Base-by-base conservation (phyloP, 2,113 vertebrate genomes). In the Gavia stellata region DNA sequence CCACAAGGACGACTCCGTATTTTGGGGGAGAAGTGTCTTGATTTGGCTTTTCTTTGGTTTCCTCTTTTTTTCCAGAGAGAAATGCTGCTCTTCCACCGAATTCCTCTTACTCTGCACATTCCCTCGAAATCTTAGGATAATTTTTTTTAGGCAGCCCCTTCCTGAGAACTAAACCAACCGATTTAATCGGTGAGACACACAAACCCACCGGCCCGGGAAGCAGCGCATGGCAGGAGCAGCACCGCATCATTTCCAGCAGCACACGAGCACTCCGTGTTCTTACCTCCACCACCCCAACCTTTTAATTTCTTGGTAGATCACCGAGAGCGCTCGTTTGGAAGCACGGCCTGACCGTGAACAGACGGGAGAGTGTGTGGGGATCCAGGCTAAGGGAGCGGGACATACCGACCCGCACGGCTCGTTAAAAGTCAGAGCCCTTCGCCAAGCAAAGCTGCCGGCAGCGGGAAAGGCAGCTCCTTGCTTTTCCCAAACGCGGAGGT, bases 311-410 rank as follows among this genome's bases (percentile, higher is more conserved):
- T 9, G 18, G 31, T 17, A 17, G 15, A 17, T 50, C 44, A 31
- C 33, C 14, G 3, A 9, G 36, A 44, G 19, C 9, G 7, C 44
- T 29, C 7, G 8, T 23, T 24, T 10, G 31, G 74, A 31, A 50
- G 44, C n/a, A 38, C 12, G 3, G n/a, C 49, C 59, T 34, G 50
- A 23, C 40, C 7, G 2, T 3, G 11, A 29, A 10, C 18, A 17
- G 49, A 10, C 1, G 1, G 65, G 44, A 40, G n/a, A 28, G 28
- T 0, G 3, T 0, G 8, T 2, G 29, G 10, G 23, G 80, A 40
- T 17, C 44, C 0, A 23, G 80, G 53, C n/a, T 34, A 9, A 15
- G 1, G 8, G 34, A 33, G 28, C 3, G 8, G 42, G n/a, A 58
- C 17, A 9, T 25, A 47, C 61, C 3, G 14, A 67, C 14, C 26